Evolutionary conservation across 1,140 invertebrate species (phyloP).

Genomic region (Elymnias hypermnestra): DNA sequence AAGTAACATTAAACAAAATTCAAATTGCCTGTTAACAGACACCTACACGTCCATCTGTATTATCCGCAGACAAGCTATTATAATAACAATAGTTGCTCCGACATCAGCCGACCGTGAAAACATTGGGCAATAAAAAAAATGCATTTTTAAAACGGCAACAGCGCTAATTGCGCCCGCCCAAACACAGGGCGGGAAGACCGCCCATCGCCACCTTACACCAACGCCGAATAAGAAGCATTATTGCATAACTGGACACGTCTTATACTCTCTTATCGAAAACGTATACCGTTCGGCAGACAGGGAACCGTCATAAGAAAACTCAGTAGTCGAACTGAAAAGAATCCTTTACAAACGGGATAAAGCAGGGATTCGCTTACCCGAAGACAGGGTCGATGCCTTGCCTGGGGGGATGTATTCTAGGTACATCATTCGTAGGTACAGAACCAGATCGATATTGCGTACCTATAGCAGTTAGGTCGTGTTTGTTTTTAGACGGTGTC

Average conservation of each 20-base stretch:
- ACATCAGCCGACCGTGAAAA: conserved; percentile 31
- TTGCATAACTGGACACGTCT: conserved; percentile 37
- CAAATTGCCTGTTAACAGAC: conserved; percentile 6
- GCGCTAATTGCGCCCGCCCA: conserved; percentile 64
- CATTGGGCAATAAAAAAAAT: conserved; percentile 43
- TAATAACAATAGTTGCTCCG: conserved; percentile 20
- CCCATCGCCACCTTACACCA: conserved; percentile 32
- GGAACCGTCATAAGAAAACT: conserved; percentile 55
- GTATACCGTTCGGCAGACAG: conserved; percentile 43
- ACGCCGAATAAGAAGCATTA: conserved; percentile 44
- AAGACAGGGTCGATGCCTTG: conserved; percentile 45
- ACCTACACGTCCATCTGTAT: conserved; percentile 4
- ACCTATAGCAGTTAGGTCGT: conserved; percentile 41
- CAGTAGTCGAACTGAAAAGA: conserved; percentile 37
- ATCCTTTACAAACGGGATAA: conserved; percentile 27
- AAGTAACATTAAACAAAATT: conserved; percentile 17
- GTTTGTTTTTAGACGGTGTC: conserved; percentile 51
- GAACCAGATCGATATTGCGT: conserved; percentile 56
- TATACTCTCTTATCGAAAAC: conserved; percentile 59
- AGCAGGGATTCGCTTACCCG: conserved; percentile 25
- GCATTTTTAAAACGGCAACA: conserved; percentile 48
- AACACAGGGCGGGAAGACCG: conserved; percentile 48
- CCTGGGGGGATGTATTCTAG: conserved; percentile 48
- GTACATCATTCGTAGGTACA: conserved; percentile 65
- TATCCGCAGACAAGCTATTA: conserved; percentile 10